These are phyloP conservation scores for Ovibos moschatus DNA, from an alignment of 2,113 vertebrate genomes.

Conservation along the genomic window DNA sequence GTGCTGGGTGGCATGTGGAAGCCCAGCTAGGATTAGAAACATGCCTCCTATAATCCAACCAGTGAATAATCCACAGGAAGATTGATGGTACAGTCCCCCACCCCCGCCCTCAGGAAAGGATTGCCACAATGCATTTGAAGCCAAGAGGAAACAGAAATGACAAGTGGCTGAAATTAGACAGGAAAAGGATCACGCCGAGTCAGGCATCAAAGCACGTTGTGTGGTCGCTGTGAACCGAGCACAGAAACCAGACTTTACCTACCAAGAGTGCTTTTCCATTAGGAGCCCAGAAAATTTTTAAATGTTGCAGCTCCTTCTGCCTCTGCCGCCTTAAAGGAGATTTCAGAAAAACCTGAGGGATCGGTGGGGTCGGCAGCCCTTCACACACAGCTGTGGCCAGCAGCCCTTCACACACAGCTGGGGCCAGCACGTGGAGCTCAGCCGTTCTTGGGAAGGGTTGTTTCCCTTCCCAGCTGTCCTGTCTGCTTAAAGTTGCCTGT, in stretches of 20 bases:
- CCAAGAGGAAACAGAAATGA: neutral
- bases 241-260: neutral
- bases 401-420: neutral
- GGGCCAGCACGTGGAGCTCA: neutral
- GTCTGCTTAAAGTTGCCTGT: conserved; percentile 57
- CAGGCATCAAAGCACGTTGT: neutral
- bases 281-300: neutral
- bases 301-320: rapidly evolving
- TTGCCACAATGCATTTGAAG: neutral
- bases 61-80: neutral
- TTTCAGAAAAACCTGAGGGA: neutral
- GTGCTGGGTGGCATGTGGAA: neutral
- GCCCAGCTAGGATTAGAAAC: neutral
- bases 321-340: neutral
- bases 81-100: rapidly evolving
- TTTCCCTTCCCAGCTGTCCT: neutral
- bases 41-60: neutral
- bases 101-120: neutral
- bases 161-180: neutral
- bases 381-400: conserved; percentile 2
- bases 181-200: neutral
- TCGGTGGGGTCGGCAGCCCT: neutral
- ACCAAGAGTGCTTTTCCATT: neutral
- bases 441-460: neutral
- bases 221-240: neutral